Evolutionary conservation across 1,140 invertebrate species (phyloP), one percentile per base, ranked within the genome.

Genomic region (Drosophila asahinai): DNA sequence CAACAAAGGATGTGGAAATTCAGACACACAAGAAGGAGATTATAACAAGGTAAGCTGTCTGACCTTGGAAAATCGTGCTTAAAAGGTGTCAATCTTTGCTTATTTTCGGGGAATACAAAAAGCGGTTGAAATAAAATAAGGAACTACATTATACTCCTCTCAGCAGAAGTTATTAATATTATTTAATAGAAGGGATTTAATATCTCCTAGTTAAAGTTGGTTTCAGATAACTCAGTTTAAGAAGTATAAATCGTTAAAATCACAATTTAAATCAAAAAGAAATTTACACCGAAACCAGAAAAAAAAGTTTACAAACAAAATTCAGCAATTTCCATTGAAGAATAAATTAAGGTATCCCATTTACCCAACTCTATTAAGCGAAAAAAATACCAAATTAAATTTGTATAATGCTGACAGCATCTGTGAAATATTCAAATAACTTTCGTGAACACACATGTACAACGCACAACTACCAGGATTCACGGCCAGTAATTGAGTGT

Each of bases 401-500:
- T 25, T n/a, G 40, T 40, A 2, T 22, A 42, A 3, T 1, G 38
- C 14, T n/a, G 19, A 42, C n/a, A 59, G 17, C 12, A 14, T 4
- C 15, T 7, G 27, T 7, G 14, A 2, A 15, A 25, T 45, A 66
- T 66, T 63, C 5, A 63, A 63, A 64, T 27, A 45, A 25, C 27
- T 45, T 12, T 3, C 30, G 40, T 43, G 7, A 33, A 25, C 38
- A 40, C 19, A 57, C 54, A 38, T 33, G 15, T 27, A 54, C 8
- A 38, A 14, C 2, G 6, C 27, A 19, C 33, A 19, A 19, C 33
- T 27, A 33, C 17, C 9, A 3, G 15, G 25, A 70, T 36, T 70
- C 66, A 67, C n/a, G 22, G 64, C 22, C 22, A 22, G 38, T 71
- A 57, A 68, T 71, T 68, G 63, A 68, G 63, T 71, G 63, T 71